Conservation (phyloP, 1,140 invertebrate genomes). For the Trichonephila clavipes region DNA sequence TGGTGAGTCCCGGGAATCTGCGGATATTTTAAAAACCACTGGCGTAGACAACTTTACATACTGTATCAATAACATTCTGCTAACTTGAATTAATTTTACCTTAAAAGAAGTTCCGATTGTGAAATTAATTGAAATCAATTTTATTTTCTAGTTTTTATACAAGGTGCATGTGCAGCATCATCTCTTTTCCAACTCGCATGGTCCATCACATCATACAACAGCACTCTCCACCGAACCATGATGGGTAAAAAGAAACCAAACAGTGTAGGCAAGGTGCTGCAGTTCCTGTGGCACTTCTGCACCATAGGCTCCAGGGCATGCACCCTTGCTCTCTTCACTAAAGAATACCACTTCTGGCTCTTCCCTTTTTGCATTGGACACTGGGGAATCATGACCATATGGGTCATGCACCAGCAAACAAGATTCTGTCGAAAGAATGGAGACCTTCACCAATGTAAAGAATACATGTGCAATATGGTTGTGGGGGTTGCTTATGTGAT, state of each 20-base stretch:
- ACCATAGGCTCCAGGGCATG: constrained; percentile 77
- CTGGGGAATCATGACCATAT: constrained; percentile 82
- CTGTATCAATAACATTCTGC: too few species aligned
- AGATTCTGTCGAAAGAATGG: constrained; percentile 80
- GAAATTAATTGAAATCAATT: constrained; percentile 2
- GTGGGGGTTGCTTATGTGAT: constrained; percentile 82
- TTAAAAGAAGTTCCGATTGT: too few species aligned
- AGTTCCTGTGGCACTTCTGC: constrained; percentile 81
- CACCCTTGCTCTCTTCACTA: constrained; percentile 78
- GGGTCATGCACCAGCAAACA: constrained; percentile 82
- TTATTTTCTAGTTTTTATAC: constrained; percentile 77
- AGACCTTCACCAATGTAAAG: constrained; percentile 79
- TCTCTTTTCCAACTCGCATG: constrained; percentile 81
- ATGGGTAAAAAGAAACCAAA: constrained; percentile 80
- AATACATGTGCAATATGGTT: constrained; percentile 82
- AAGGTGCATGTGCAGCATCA: constrained; percentile 77
- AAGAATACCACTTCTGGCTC: constrained; percentile 78
- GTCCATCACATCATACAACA: constrained; percentile 82
- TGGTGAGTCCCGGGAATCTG: too few species aligned
- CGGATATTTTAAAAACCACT: too few species aligned
- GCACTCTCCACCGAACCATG: constrained; percentile 81
- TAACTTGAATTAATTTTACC: too few species aligned
- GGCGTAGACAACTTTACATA: too few species aligned
- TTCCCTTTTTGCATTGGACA: constrained; percentile 80
- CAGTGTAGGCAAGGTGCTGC: constrained; percentile 79